A percentile compares a stretch with the other conserved stretches of the same genome.
These are phyloP conservation scores for Esox niger DNA, from an alignment of 2,113 vertebrate species.

Conservation along the genomic window DNA sequence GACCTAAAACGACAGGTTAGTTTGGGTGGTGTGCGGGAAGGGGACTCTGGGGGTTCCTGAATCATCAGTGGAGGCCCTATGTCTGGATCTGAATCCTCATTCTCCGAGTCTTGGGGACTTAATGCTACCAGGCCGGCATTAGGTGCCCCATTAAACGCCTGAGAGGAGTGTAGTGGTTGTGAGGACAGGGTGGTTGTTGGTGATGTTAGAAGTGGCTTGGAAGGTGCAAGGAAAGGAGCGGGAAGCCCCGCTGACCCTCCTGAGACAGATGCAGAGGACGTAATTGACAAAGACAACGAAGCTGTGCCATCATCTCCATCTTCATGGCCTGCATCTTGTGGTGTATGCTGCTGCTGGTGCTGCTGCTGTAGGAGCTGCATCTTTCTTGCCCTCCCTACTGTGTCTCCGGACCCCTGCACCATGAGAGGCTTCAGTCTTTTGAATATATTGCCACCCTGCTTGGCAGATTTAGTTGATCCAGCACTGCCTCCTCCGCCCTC, in stretches of 20 bases:
- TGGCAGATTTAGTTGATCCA: slow-evolving; percentile 52
- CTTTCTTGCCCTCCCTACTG: slow-evolving; percentile 71
- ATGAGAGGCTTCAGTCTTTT: slow-evolving; percentile 76
- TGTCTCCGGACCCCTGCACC: slow-evolving; percentile 71
- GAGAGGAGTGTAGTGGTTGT: slow-evolving; percentile 54
- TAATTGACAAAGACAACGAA: slow-evolving; percentile 51
- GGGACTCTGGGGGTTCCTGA: slow-evolving; percentile 73
- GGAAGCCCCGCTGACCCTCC: slow-evolving; percentile 53
- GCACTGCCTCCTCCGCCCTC: slow-evolving; percentile 41
- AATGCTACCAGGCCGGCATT: slow-evolving; percentile 54
- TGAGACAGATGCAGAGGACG: slow-evolving; percentile 55
- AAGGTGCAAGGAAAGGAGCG: slow-evolving; percentile 66
- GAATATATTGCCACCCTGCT: slow-evolving; percentile 69
- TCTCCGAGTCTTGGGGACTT: slow-evolving; percentile 58
- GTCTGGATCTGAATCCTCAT: slow-evolving; percentile 69
- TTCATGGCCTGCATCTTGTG: slow-evolving; percentile 63
- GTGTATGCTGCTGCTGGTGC: slow-evolving; percentile 62
- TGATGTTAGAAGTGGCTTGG: slow-evolving; percentile 61
- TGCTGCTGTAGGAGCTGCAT: slow-evolving; percentile 76
- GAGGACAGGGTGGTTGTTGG: slow-evolving; percentile 60
- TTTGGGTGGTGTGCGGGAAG: slow-evolving; percentile 56
- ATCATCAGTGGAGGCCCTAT: slow-evolving; percentile 72
- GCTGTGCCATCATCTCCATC: slow-evolving; percentile 62
- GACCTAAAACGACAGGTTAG: slow-evolving; percentile 62
- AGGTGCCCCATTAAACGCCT: slow-evolving; percentile 65